Base-by-base conservation (phyloP, 2,797 vertebrate genomes). In the Scarus forsteni region DNA sequence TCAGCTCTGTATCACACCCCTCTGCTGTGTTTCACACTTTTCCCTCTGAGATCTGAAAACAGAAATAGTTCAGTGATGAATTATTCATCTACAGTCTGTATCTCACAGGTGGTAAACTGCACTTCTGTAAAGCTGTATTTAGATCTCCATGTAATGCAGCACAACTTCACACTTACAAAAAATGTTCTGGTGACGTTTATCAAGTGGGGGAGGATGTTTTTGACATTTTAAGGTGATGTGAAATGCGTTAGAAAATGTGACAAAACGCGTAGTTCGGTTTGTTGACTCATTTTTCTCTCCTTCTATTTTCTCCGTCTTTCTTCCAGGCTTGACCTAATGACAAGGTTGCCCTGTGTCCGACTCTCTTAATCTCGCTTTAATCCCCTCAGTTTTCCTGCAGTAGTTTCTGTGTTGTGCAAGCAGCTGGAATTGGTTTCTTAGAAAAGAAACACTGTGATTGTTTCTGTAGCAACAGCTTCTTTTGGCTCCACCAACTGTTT, bases 391-490 rank as follows among this genome's bases (percentile, higher is more conserved):
- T 35, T 65, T 16, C n/a, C 3, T 45, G 62, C 13, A 45, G 53
- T 54, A 15, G 45, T 66, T n/a, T 55, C 35, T 48, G 50, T 7
- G 58, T 73, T 40, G 65, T 79, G 70, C 70, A 60, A 83, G 62
- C 75, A 54, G 77, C 61, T 70, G 70, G 67, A 75, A 63, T 74
- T 8, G 6, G 64, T 73, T 87, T 81, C 72, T 66, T 18, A 58
- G 72, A 73, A 82, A 77, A 81, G 49, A 42, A 61, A 7, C 15
- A 6, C 61, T 52, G 61, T 27, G 58, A 58, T 57, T 50, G 74
- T 88, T 79, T 84, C 75, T 83, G 75, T 73, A 75, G 84, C 77
- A 80, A 71, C 86, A 70, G 75, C 61, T 75, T 15, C 59, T 18
- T 54, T 48, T 19, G 18, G 52, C 53, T 67, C 44, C 66, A 12